A percentile compares a stretch with the other conserved stretches of the same genome.
Conservation (phyloP, 1,140 invertebrate genomes). For the Drosophila equinoxialis region DNA sequence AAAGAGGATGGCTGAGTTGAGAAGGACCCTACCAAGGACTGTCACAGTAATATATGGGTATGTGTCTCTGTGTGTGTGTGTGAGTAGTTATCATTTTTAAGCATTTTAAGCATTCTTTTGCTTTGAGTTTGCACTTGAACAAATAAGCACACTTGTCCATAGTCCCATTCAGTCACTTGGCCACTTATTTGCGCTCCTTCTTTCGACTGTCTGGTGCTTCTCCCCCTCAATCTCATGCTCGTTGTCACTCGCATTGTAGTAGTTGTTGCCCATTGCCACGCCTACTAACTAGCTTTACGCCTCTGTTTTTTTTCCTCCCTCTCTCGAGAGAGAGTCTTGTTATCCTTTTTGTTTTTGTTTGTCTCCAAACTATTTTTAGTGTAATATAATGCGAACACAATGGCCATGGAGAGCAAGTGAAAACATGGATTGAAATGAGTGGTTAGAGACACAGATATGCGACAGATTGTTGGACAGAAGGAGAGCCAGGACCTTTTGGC, state of each 20-base stretch:
- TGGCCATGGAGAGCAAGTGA: slow-evolving; percentile 8
- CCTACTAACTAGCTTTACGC: slow-evolving; percentile 27
- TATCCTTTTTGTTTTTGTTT: slow-evolving; percentile 10
- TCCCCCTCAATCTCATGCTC: not conserved
- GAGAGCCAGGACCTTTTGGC: not conserved
- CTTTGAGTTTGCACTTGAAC: slow-evolving; percentile 43
- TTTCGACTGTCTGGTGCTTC: not conserved
- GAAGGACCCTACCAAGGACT: not conserved
- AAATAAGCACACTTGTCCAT: slow-evolving; percentile 65
- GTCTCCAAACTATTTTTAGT: slow-evolving; percentile 34
- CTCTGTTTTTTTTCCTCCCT: not conserved
- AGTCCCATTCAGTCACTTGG: slow-evolving; percentile 48
- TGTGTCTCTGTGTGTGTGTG: not conserved
- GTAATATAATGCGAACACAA: slow-evolving; percentile 46
- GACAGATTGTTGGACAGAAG: not conserved
- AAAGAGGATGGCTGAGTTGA: not conserved
- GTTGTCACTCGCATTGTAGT: slow-evolving; percentile 15
- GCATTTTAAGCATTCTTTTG: slow-evolving; percentile 13
- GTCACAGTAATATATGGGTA: not conserved
- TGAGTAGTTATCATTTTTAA: slow-evolving; percentile 10
- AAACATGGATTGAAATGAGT: slow-evolving; percentile 9
- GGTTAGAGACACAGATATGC: no score
- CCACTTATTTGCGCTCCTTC: slow-evolving; percentile 51
- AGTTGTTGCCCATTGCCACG: slow-evolving; percentile 23
- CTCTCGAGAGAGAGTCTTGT: no score